Evolutionary conservation across 2,888 invertebrate genomes (phyloP).

Genomic region (Eristalinus sepulchralis): DNA sequence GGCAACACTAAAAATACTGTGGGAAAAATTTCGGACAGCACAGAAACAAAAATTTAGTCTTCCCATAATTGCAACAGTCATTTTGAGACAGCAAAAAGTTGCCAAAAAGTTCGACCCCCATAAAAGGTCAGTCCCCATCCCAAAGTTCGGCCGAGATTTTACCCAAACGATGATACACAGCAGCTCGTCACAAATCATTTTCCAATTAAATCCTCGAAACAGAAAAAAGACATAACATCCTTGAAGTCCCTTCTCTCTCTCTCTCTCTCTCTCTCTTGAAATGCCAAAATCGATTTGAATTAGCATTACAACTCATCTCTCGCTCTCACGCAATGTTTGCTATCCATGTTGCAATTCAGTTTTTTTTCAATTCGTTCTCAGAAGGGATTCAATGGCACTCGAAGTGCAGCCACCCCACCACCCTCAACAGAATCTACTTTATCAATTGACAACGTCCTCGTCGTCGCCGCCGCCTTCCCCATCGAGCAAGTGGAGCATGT

Average conservation of each 20-base stretch:
- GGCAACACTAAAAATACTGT: too few species aligned
- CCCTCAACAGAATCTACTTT: constrained; percentile 38
- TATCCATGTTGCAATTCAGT: constrained; percentile 41
- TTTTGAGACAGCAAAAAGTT: too few species aligned
- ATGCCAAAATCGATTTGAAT: constrained; percentile 45
- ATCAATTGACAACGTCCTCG: constrained; percentile 32
- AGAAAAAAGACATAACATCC: background rate
- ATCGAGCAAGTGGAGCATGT: background rate
- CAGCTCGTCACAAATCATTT: too few species aligned
- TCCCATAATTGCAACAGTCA: too few species aligned
- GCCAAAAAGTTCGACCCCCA: too few species aligned
- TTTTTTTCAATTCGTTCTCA: background rate
- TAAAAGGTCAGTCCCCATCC: too few species aligned
- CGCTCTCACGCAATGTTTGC: constrained; percentile 14
- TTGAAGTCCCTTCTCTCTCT: too few species aligned
- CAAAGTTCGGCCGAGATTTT: too few species aligned
- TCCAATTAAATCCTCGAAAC: background rate
- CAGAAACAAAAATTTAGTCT: too few species aligned
- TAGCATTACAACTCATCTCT: constrained; percentile 21
- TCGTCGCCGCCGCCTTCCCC: background rate
- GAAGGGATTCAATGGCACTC: background rate
- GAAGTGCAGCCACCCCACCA: background rate
- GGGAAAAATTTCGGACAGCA: too few species aligned
- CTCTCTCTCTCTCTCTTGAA: background rate
- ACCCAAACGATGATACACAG: too few species aligned